Evolutionary conservation across 2,888 invertebrate genomes (phyloP), one percentile per base, ranked within the genome.

Genomic region (Harpalus rufipes): DNA sequence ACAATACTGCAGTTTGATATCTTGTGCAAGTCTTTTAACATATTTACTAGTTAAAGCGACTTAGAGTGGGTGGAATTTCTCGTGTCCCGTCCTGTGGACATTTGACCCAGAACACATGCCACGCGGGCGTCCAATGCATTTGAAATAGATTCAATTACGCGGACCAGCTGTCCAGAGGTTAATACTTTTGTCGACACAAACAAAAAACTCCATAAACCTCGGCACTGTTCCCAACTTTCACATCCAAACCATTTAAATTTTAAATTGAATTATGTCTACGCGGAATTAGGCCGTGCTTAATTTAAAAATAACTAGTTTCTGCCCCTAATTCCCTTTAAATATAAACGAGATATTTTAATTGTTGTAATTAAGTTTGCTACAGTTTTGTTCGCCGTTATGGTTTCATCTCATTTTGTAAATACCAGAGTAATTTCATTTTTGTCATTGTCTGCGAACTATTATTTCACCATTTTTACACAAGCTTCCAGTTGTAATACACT

Each of bases 101-200:
- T 41, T 74, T 74, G 44, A 51, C 14, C 72, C 44, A 18, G 16
- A 74, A 41, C 72, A 74, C 72, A 44, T 74, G 72, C 41, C 14
- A 44, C 3, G 44, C 14, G 72, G 44, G 10, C 79, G 59, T 79
- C 79, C 58, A 79, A 79, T 79, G 79, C 79, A 79, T 79, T 79
- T 79, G 32, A 61, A 79, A 79, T 79, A 59, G 79, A 79, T 79
- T 79, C 79, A 79, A 79, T 79, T 79, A 79, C 72, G 63, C 21
- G 18, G n/a, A 18, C 44, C 72, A 74, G 72, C 72, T 74, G 72
- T 74, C 72, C 72, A 18, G 72, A 74, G 72, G 44, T 74, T 74
- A 44, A 74, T 74, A 74, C 72, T 74, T 74, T 44, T 44, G 72
- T 74, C 72, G 41, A 41, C 72, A 74, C 72, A 74, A 74, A 74